A percentile compares a stretch with the other conserved stretches of the same genome.
phyloP scores from a whole-genome alignment of 2,797 vertebrate genomes.

The Nothura maculosa region DNA sequence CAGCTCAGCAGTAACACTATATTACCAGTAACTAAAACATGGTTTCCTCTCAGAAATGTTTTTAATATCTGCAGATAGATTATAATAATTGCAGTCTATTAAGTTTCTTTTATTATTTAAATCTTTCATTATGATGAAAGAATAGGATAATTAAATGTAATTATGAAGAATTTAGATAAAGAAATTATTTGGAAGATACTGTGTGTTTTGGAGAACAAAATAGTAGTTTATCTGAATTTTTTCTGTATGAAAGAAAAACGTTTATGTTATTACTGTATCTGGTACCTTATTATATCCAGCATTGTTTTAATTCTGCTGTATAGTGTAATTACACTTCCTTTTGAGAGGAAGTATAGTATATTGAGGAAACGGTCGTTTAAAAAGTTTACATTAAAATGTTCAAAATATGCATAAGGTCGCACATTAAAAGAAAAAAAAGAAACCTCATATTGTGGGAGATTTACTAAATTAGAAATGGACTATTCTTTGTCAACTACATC shows the following conservation, averaged over 20 bases:
- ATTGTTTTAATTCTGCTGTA: neutral
- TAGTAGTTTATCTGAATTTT: conserved; percentile 9
- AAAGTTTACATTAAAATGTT: neutral
- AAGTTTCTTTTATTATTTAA: conserved; percentile 60
- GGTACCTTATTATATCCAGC: neutral
- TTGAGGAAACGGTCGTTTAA: neutral
- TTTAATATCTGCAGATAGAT: conserved; percentile 49
- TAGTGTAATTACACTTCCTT: neutral
- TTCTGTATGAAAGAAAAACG: neutral
- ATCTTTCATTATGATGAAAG: conserved; percentile 33
- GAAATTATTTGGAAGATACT: conserved; percentile 24
- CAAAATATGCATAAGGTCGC: neutral
- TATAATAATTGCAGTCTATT: conserved; percentile 48
- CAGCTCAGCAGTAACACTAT: neutral
- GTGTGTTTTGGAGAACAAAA: neutral
- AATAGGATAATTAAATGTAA: conserved; percentile 54
- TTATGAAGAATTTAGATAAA: conserved; percentile 57
- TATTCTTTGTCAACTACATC: neutral
- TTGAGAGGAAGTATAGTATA: neutral
- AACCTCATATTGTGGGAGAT: neutral
- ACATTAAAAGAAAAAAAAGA: neutral
- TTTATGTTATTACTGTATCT: conserved; percentile 1
- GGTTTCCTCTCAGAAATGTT: conserved; percentile 3
- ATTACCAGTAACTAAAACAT: conserved; percentile 13
- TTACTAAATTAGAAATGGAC: accelerated